phyloP scores from a whole-genome alignment of 2,113 vertebrate species.

The Scolopax mira region DNA sequence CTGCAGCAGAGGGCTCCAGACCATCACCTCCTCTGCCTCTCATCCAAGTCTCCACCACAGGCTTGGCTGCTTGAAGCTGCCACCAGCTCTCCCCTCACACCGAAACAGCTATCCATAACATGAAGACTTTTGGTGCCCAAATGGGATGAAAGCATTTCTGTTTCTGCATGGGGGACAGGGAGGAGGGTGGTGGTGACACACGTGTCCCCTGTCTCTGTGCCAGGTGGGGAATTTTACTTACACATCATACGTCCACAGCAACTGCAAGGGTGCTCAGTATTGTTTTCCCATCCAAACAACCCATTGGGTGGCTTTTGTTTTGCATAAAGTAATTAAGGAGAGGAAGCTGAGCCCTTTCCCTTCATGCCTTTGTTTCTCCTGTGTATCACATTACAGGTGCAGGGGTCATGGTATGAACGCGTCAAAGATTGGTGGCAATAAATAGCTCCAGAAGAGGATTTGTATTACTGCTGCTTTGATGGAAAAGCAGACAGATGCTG shows the following conservation, averaged over 20 bases:
- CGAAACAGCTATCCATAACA: background rate
- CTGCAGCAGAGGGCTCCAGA: too few species aligned
- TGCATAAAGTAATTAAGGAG: conserved; percentile 22
- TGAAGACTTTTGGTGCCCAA: background rate
- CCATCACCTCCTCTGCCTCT: background rate
- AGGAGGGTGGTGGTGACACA: background rate
- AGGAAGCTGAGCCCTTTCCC: conserved; percentile 60
- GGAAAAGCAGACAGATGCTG: background rate
- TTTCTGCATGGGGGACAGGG: background rate
- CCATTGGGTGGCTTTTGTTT: background rate
- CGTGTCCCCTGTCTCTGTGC: rapidly evolving
- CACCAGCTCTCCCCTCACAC: background rate
- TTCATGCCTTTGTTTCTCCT: conserved; percentile 42
- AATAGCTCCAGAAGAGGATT: conserved; percentile 31
- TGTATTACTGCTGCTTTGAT: background rate
- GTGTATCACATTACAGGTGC: conserved; percentile 51
- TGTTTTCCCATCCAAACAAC: conserved; percentile 40
- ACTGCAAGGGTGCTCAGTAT: background rate
- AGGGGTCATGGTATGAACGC: background rate
- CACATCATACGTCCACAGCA: background rate
- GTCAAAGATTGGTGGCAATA: conserved; percentile 23
- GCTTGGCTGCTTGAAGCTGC: background rate
- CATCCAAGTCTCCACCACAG: background rate
- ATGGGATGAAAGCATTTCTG: background rate
- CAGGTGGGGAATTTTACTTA: background rate